phyloP scores from a whole-genome alignment of 2,888 invertebrate species.

The Spodoptera littoralis region DNA sequence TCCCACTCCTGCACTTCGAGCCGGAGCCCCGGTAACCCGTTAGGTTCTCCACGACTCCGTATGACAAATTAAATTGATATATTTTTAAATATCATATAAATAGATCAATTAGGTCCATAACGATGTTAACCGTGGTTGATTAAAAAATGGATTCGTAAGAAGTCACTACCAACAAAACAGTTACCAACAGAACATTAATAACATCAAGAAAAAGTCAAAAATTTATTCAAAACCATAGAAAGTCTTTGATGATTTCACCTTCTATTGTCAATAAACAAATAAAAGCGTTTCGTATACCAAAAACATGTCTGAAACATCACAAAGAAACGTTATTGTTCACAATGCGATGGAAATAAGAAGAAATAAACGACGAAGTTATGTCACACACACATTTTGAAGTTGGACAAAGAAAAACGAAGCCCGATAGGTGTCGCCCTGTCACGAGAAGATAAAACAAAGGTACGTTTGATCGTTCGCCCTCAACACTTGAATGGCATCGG shows the following conservation, averaged over 20 bases:
- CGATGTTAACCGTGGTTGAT: too few relatives aligned
- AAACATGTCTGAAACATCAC: conserved; percentile 52
- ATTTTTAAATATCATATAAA: too few relatives aligned
- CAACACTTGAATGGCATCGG: conserved; percentile 64
- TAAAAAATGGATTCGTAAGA: too few relatives aligned
- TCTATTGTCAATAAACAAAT: conserved; percentile 46
- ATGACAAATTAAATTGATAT: too few relatives aligned
- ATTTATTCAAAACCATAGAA: conserved; percentile 48
- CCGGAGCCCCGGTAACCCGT: too few relatives aligned
- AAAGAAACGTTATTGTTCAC: conserved; percentile 52
- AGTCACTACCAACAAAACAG: not conserved
- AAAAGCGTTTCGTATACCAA: conserved; percentile 24
- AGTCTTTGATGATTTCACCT: conserved; percentile 51
- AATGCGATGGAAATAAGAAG: conserved; percentile 54
- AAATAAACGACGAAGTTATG: conserved; percentile 60
- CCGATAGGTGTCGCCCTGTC: conserved; percentile 49
- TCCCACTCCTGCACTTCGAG: too few relatives aligned
- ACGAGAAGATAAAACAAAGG: conserved; percentile 79
- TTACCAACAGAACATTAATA: conserved; percentile 8
- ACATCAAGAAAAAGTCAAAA: conserved; percentile 17
- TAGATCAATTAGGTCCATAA: too few relatives aligned
- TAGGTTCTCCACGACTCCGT: too few relatives aligned
- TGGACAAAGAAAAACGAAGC: conserved; percentile 60
- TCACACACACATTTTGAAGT: conserved; percentile 59
- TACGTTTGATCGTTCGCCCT: conserved; percentile 79